A percentile compares a stretch with the other conserved stretches of the same genome.
These are phyloP conservation scores for Acanthococcus lagerstroemiae DNA, from an alignment of 2,888 invertebrate genomes.

Conservation along the genomic window DNA sequence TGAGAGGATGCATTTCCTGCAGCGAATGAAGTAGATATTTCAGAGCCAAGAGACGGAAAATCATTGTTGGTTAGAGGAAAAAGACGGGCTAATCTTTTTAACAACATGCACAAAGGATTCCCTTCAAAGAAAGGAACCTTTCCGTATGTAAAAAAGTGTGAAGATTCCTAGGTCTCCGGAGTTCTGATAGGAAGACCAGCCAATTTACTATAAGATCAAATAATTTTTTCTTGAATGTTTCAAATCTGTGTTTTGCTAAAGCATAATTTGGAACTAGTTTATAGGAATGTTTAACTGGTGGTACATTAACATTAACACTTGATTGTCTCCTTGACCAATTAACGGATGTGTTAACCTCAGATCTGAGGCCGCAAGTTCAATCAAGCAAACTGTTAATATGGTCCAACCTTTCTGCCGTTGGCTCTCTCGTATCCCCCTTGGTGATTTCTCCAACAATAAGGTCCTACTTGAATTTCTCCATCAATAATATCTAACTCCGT, in stretches of 20 bases:
- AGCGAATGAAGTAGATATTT: neutral
- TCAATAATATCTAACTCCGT: neutral
- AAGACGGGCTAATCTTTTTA: neutral
- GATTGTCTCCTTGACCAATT: slow-evolving; percentile 1
- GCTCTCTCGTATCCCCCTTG: neutral
- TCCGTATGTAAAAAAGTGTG: neutral
- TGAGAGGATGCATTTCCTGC: neutral
- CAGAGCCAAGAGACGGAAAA: neutral
- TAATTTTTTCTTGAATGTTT: neutral
- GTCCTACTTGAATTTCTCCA: neutral
- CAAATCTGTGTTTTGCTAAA: neutral
- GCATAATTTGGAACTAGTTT: neutral
- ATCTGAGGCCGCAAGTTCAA: neutral
- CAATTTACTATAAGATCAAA: neutral
- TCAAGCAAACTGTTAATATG: neutral
- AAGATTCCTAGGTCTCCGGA: neutral
- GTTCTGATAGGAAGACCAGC: neutral
- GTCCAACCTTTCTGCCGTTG: slow-evolving; percentile 2
- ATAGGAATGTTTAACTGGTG: neutral
- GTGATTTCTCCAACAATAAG: neutral
- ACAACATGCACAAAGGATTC: neutral
- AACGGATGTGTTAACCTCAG: neutral
- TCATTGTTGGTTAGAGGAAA: neutral
- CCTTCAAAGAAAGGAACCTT: neutral
- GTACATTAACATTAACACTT: neutral